Evolutionary conservation across 2,113 vertebrate species (phyloP), one percentile per base, ranked within the genome.

Genomic region (Passer domesticus): DNA sequence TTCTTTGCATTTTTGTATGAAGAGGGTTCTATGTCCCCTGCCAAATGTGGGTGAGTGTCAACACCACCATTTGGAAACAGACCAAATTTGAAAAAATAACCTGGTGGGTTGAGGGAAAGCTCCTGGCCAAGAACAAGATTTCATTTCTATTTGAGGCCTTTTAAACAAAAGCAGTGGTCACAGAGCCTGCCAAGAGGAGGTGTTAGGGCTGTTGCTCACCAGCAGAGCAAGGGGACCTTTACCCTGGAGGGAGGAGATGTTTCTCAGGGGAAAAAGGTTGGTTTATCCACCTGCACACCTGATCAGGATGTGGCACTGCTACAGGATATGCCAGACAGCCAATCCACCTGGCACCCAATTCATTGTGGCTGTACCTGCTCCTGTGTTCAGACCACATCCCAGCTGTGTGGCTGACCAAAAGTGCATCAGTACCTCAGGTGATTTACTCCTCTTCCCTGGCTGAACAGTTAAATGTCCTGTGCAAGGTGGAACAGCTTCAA

Each of bases 281-380:
- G 15, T 79, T 59, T 90, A 24, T 92, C 50, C 18, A 17, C 46
- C 11, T 0, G 0, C 35, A 21, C 11, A 3, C 31, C 72, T 33
- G 27, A 7, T 0, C 0, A 2, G 25, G 33, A 11, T 16, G 24
- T 44, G 44, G 21, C 60, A 0, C 0, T 31, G 44, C 23, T 59
- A 44, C 44, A 39, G 82, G 60, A 63, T 10, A 3, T 2, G 16
- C 18, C 35, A 25, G 41, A 43, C 1, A 3, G 37, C 18, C 0
- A 0, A 25, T 28, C 21, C 72, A 9, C 9, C 39, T 59, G 70
- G 23, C 49, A 35, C 22, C 35, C 24, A 9, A 3, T 64, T 41
- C 22, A 22, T 8, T 33, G 2, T 8, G 7, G 33, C 14, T 28
- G 24, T 7, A 46, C 10, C 43, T 81, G n/a, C 31, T 76, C 4